A percentile compares a stretch with the other conserved stretches of the same genome.
Conservation (phyloP, 2,888 invertebrate species). For the Clostera curtula region DNA sequence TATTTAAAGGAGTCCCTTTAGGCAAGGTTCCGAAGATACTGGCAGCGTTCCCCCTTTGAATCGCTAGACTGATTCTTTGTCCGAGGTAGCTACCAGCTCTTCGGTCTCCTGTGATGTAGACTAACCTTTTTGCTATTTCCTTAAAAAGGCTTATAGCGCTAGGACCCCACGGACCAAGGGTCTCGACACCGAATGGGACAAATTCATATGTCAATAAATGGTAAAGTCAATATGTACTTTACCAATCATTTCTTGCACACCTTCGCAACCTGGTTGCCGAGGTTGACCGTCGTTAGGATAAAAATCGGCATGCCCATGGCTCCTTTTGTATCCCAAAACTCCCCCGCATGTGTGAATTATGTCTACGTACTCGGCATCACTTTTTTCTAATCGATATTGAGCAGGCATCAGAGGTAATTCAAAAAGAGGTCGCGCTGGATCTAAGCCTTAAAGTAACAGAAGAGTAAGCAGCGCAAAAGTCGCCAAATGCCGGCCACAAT, state of each 20-base stretch:
- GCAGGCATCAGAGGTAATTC: slow-evolving; percentile 54
- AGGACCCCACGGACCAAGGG: no score
- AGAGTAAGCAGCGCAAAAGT: not conserved
- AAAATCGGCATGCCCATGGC: slow-evolving; percentile 83
- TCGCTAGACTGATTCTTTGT: no score
- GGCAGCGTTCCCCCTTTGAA: no score
- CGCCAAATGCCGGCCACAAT: no score
- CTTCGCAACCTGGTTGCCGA: slow-evolving; percentile 80
- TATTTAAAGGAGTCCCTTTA: no score
- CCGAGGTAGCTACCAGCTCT: no score
- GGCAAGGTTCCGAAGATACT: no score
- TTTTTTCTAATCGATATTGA: slow-evolving; percentile 68
- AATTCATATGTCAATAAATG: no score
- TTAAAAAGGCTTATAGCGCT: no score
- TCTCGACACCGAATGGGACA: no score
- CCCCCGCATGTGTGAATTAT: slow-evolving; percentile 84
- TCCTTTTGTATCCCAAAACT: slow-evolving; percentile 72
- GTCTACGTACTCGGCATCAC: slow-evolving; percentile 83
- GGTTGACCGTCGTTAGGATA: slow-evolving; percentile 82
- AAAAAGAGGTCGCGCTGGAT: slow-evolving; percentile 81
- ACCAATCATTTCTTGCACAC: slow-evolving; percentile 52
- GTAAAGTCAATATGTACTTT: slow-evolving; percentile 6
- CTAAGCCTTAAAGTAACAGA: slow-evolving; percentile 54
- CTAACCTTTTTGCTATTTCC: no score
- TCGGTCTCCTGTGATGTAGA: no score